Base-by-base conservation (phyloP, 2,797 vertebrate species). In the Podarcis lilfordi region DNA sequence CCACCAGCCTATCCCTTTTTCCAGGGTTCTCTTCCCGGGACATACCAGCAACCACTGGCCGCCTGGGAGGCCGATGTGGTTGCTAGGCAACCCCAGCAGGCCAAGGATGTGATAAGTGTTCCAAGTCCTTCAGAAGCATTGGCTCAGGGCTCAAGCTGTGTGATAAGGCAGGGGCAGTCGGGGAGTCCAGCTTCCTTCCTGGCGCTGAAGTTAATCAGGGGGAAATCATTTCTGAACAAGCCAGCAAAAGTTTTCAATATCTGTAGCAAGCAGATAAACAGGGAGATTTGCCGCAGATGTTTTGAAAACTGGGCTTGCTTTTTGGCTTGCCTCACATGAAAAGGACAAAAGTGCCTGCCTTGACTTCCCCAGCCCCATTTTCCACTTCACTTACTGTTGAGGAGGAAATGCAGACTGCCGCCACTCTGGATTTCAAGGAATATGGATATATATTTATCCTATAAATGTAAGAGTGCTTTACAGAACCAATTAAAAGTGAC, bases 221-320 rank as follows among this genome's bases (percentile, higher is more conserved):
- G 71, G 40, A 89, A 90, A 50, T 59, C 55, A 23, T 8, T 89
- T 86, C 25, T 66, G 86, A 2, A n/a, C 81, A 80, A 29, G 59
- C 10, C 29, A 35, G 85, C 11, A 21, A 55, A 35, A 80, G 13
- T 71, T 89, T 66, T 84, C 89, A 87, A 77, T 89, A 76, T 87
- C 79, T 82, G 75, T 66, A 91, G 72, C 43, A 85, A 88, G 75
- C 76, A 78, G 86, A 89, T 80, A 87, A 91, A 90, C 84, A 81
- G 11, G 0, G 43, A 84, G 45, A 77, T 1, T 1, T 29, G 6
- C 7, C 77, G 0, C 1, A 9, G 19, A 89, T 45, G 45, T 45
- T 91, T 80, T 8, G 35, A 55, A 0, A 0, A 50, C 45, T 45
- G 45, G 45, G 45, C 45, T 45, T 45, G 45, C 45, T 10, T 45